Percentiles rank a stretch among this genome's conserved stretches.
Conservation (phyloP, 2,888 invertebrate species). For the Cephus sareptanus region DNA sequence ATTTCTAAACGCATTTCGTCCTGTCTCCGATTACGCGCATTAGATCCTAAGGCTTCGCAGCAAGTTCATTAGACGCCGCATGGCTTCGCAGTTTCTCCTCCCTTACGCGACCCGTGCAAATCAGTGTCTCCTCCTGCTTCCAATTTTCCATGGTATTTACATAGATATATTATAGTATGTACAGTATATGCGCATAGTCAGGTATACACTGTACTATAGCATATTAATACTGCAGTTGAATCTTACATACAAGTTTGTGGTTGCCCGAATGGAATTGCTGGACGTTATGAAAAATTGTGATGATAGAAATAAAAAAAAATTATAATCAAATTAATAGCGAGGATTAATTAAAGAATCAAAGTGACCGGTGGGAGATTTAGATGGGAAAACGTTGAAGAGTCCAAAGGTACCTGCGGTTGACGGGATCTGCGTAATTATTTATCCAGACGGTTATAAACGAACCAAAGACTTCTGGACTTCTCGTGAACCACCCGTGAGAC, state of each 20-base stretch:
- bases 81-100: conserved; percentile 7
- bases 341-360: not conserved
- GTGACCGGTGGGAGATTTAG: not conserved
- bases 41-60: conserved; percentile 35
- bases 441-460: not conserved
- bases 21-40: conserved; percentile 32
- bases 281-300: not conserved
- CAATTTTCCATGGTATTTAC: not conserved
- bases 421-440: not conserved
- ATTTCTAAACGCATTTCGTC: conserved; percentile 4
- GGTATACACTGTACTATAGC: not conserved
- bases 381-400: not conserved
- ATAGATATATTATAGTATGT: not conserved
- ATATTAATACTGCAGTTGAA: not conserved
- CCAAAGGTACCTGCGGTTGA: not conserved
- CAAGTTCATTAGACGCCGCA: conserved; percentile 33
- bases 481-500: not conserved
- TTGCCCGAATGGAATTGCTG: not conserved
- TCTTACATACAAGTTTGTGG: not conserved
- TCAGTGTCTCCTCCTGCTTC: not conserved
- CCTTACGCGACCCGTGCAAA: not conserved
- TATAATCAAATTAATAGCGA: not conserved
- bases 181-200: not conserved
- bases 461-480: not conserved
- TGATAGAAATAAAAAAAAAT: not conserved